phyloP scores from a whole-genome alignment of 1,140 invertebrate genomes.

The Odontomachus brunneus region DNA sequence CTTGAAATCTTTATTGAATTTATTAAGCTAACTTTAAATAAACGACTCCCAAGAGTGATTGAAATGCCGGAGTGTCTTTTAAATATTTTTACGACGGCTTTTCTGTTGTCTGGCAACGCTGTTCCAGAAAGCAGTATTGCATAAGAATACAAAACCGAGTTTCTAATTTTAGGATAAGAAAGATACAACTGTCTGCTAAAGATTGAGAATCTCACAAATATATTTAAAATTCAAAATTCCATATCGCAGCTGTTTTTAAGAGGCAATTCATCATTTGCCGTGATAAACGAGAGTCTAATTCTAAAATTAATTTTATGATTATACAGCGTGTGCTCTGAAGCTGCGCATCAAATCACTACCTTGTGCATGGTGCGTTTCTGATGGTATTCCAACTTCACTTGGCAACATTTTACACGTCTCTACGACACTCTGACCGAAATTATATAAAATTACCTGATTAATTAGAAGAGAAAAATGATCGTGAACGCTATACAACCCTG shows the following conservation, averaged over 20 bases:
- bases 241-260: neutral
- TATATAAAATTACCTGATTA: slow-evolving; percentile 9
- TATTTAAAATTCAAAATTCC: neutral
- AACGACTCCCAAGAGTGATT: neutral
- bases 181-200: neutral
- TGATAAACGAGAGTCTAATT: neutral
- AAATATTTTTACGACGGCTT: neutral
- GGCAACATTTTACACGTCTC: neutral
- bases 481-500: slow-evolving; percentile 17
- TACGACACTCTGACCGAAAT: neutral
- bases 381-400: neutral
- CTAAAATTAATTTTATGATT: slow-evolving; percentile 21
- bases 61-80: neutral
- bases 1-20: neutral
- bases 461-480: neutral
- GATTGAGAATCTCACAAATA: neutral
- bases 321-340: neutral
- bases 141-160: slow-evolving; percentile 41
- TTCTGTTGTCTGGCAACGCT: neutral
- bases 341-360: neutral
- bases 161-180: slow-evolving; percentile 43
- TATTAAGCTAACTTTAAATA: neutral
- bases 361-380: neutral
- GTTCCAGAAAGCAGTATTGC: slow-evolving; percentile 17
- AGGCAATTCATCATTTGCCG: slow-evolving; percentile 1